These are phyloP conservation scores for Melanerpes formicivorus DNA, from an alignment of 2,113 vertebrate species.

Conservation along the genomic window DNA sequence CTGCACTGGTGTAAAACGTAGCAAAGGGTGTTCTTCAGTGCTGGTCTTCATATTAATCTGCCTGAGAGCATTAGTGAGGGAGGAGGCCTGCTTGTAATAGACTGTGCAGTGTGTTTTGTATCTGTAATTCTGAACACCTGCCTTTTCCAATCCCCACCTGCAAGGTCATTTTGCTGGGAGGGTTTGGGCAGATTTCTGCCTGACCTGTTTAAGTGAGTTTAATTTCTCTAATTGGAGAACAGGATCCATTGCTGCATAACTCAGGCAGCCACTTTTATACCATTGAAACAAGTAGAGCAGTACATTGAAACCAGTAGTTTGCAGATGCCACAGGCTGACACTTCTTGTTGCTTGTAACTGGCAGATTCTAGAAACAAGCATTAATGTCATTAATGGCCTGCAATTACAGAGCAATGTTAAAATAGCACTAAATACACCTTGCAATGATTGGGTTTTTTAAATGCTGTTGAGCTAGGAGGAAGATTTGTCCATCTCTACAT, in stretches of 20 bases:
- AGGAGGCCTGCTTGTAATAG: not conserved
- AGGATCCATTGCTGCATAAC: not conserved
- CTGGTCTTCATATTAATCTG: not conserved
- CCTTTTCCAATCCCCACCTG: not conserved
- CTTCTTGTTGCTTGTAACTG: not conserved
- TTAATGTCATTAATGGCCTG: constrained; percentile 26
- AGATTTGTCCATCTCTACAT: constrained; percentile 51
- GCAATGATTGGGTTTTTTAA: constrained; percentile 32
- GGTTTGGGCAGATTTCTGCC: not conserved
- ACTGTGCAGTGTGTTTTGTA: not conserved
- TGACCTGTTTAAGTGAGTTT: constrained; percentile 12
- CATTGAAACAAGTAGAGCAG: not conserved
- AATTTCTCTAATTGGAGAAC: not conserved
- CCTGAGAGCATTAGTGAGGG: not conserved
- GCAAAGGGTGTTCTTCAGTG: not conserved
- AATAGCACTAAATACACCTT: constrained; percentile 35
- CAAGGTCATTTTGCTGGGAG: not conserved
- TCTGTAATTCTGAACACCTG: not conserved
- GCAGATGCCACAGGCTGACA: not conserved
- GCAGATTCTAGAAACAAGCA: constrained; percentile 16
- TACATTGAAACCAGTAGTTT: not conserved
- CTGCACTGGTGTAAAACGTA: not conserved
- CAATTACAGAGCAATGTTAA: constrained; percentile 8
- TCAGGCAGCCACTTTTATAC: not conserved
- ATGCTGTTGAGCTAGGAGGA: constrained; percentile 25